A percentile compares a stretch with the other conserved stretches of the same genome.
phyloP scores from a whole-genome alignment of 1,140 invertebrate species.

The Lepidotrigona ventralis region DNA sequence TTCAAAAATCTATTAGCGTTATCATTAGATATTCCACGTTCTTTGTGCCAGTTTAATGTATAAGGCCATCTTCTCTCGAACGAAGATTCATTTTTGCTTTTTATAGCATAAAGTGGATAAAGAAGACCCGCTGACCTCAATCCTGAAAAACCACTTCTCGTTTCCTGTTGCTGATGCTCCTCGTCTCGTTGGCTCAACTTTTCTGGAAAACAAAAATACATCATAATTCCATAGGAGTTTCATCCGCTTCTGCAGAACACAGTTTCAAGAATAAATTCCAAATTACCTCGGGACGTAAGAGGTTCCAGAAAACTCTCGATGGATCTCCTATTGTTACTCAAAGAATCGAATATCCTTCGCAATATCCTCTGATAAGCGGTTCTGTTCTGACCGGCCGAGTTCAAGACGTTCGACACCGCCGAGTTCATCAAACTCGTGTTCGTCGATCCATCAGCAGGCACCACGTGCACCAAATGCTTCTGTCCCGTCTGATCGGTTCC shows the following conservation, averaged over 20 bases:
- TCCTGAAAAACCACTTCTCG: not conserved
- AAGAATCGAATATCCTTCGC: slow-evolving; percentile 56
- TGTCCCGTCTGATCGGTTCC: slow-evolving; percentile 64
- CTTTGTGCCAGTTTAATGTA: slow-evolving; percentile 16
- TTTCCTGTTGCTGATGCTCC: slow-evolving; percentile 14
- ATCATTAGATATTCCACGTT: not conserved
- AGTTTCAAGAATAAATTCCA: not conserved
- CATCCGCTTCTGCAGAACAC: not conserved
- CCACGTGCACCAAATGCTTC: slow-evolving; percentile 65
- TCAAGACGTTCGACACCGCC: not conserved
- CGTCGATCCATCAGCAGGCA: slow-evolving; percentile 39
- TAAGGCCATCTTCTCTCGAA: slow-evolving; percentile 12
- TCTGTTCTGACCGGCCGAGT: not conserved
- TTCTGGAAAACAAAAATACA: not conserved
- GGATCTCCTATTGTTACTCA: slow-evolving; percentile 53
- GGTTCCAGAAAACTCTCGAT: slow-evolving; percentile 63
- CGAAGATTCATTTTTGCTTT: not conserved
- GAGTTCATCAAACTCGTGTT: not conserved
- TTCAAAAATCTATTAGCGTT: not conserved
- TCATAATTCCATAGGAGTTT: not conserved
- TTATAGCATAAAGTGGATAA: not conserved
- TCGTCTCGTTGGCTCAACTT: not conserved
- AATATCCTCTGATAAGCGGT: slow-evolving; percentile 55
- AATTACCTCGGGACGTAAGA: not conserved
- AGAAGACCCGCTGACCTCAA: not conserved